Evolutionary conservation across 1,140 invertebrate species (phyloP), one percentile per base, ranked within the genome.

Genomic region (Drepana arcuata): DNA sequence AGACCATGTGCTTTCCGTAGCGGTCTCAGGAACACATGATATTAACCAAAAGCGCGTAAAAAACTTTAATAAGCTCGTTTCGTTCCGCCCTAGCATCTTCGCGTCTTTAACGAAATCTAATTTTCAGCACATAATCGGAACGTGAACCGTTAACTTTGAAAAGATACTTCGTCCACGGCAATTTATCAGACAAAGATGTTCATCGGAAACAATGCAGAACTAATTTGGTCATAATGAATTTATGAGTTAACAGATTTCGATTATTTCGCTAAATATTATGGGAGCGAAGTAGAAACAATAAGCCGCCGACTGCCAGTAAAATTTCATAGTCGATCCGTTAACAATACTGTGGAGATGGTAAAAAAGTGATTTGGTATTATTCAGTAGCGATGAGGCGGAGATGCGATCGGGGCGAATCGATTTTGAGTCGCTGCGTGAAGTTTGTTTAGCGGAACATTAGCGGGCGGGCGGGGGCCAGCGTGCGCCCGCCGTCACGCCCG

Each of bases 151-250:
- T 67, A 59, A 35, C 16, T 28, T 16, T 28, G 24, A 51, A 53
- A 48, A 39, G 43, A 54, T 65, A n/a, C n/a, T n/a, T 58, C 48
- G 41, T 44, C 30, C 36, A 67, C 50, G 58, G 47, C 57, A 68
- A 78, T 77, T 66, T 45, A 10, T 26, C 37, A 57, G 65, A 81
- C 69, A 78, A 81, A 81, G 77, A 78, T 81, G 72, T 81, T 67
- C 61, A 42, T 42, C 39, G 57, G 60, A 74, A 77, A 78, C 77
- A 81, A 81, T 56, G 77, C 65, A 67, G 63, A 77, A 73, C 77
- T 34, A 48, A 81, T 80, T 67, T 41, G 33, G 38, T 31, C 26
- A 61, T 64, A 75, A 66, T 61, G 51, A 57, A 48, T 62, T 71
- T 77, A 59, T 70, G 62, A 68, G 55, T 62, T 61, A 62, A 64